Evolutionary conservation across 2,113 vertebrate genomes (phyloP).

Genomic region (Corythoichthys intestinalis): DNA sequence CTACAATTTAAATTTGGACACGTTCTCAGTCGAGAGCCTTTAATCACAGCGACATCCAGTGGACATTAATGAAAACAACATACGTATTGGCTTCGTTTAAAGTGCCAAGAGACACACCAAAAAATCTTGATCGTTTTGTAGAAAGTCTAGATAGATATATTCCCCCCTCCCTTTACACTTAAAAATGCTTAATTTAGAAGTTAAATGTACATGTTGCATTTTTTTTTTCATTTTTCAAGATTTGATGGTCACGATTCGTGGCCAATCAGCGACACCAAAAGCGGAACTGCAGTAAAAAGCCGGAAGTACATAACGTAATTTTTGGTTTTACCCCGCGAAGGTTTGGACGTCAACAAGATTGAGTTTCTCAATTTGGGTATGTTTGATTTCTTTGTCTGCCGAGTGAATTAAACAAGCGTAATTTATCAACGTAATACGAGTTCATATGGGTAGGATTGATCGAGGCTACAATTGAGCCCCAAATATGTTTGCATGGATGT

Average conservation of each 20-base stretch:
- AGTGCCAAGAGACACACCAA: not conserved
- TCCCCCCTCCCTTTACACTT: not conserved
- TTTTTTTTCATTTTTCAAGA: not conserved
- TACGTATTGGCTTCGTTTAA: too few species aligned
- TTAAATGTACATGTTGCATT: not conserved
- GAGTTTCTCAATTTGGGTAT: not conserved
- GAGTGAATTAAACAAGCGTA: not conserved
- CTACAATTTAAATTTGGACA: too few species aligned
- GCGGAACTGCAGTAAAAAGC: not conserved
- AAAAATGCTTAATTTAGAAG: not conserved
- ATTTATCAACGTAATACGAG: not conserved
- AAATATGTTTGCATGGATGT: not conserved
- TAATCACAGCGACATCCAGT: too few species aligned
- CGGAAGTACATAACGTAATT: not conserved
- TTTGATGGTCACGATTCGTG: not conserved
- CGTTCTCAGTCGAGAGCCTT: not conserved
- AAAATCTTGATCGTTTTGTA: not conserved
- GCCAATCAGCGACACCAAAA: constrained; percentile 5
- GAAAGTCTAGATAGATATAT: not conserved
- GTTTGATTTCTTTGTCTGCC: not conserved
- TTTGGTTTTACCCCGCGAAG: not conserved
- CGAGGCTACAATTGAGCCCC: not conserved
- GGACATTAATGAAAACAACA: not conserved
- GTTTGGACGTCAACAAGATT: not conserved
- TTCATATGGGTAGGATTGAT: not conserved